These are phyloP conservation scores for Microctenopoma lineatum DNA, from an alignment of 2,797 vertebrate genomes.

Conservation along the genomic window DNA sequence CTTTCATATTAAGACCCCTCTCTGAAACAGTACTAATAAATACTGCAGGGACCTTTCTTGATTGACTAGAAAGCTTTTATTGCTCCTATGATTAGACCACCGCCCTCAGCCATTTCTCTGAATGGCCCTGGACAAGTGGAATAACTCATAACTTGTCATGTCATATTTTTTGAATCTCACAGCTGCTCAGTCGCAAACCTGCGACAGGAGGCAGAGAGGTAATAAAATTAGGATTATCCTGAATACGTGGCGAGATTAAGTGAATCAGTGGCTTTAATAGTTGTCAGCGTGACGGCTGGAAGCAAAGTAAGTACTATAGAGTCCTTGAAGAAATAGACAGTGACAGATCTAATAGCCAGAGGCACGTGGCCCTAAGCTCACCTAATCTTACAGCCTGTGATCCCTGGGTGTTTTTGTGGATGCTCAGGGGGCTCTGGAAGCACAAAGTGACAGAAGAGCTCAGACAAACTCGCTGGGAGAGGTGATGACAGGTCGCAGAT, in stretches of 20 bases:
- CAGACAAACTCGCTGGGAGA: conserved; percentile 57
- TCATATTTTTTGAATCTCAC: conserved; percentile 41
- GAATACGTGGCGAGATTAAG: conserved; percentile 44
- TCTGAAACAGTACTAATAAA: conserved; percentile 63
- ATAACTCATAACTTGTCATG: conserved; percentile 38
- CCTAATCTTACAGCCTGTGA: conserved; percentile 66
- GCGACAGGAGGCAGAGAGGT: conserved; percentile 13
- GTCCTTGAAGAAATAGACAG: conserved; percentile 43
- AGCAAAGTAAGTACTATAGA: conserved; percentile 36
- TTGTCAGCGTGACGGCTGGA: conserved; percentile 22
- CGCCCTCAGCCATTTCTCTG: conserved; percentile 37
- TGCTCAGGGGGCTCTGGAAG: conserved; percentile 45
- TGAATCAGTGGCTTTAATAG: conserved; percentile 34
- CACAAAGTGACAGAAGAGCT: conserved; percentile 67
- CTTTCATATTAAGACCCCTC: conserved; percentile 54
- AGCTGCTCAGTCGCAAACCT: conserved; percentile 16
- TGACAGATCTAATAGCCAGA: conserved; percentile 58
- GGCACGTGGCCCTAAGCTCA: conserved; percentile 68
- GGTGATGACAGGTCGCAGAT: conserved; percentile 84
- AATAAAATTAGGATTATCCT: conserved; percentile 46
- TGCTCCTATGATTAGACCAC: conserved; percentile 56
- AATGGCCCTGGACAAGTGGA: conserved; percentile 39
- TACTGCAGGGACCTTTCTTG: conserved; percentile 41
- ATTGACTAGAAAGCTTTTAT: conserved; percentile 67
- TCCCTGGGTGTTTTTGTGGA: conserved; percentile 43